Evolutionary conservation across 2,113 vertebrate species (phyloP).

Genomic region (Syrrhaptes paradoxus): DNA sequence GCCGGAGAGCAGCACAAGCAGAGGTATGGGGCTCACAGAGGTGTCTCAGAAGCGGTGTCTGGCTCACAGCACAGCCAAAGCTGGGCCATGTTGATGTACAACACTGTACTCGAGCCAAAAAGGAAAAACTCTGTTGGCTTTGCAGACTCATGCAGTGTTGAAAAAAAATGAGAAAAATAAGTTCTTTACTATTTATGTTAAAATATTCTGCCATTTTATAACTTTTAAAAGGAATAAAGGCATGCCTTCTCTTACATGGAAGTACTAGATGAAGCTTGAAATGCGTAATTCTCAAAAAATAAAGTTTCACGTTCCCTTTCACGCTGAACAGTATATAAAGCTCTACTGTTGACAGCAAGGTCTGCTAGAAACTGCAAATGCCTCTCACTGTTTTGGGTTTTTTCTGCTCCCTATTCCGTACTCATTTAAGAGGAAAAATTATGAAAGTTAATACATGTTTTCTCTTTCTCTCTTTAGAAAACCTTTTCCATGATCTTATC

Average conservation of each 20-base stretch:
- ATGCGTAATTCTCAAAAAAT: background rate
- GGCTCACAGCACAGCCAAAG: background rate
- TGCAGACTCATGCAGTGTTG: background rate
- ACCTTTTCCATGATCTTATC: background rate
- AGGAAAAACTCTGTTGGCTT: background rate
- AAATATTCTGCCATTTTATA: background rate
- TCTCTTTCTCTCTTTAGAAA: background rate
- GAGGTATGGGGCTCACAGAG: background rate
- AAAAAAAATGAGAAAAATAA: background rate
- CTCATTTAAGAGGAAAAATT: background rate
- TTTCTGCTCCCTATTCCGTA: background rate
- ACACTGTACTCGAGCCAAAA: background rate
- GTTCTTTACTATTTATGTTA: background rate
- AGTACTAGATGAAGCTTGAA: background rate
- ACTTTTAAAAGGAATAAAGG: background rate
- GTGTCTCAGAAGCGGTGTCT: background rate
- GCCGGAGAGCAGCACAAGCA: background rate
- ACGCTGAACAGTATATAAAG: background rate
- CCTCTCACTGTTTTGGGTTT: background rate
- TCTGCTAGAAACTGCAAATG: background rate
- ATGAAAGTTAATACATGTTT: background rate
- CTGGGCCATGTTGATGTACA: background rate
- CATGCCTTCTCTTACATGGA: background rate
- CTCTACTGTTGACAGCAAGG: background rate
- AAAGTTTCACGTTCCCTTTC: background rate